Evolutionary conservation across 2,888 invertebrate genomes (phyloP).

Genomic region (Eledona agricola): DNA sequence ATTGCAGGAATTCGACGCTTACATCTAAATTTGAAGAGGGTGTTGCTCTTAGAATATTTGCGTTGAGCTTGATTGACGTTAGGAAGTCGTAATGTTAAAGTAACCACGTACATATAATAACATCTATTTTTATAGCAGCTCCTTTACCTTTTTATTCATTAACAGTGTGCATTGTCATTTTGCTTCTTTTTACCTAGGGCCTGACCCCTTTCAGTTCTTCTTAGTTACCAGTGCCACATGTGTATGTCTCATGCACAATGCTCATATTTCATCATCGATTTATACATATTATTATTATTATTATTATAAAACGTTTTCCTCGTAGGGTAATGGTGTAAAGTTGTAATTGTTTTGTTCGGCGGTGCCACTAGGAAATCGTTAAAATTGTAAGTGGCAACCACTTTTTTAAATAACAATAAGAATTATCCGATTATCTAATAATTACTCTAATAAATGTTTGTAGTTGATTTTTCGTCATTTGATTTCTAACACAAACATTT

Average conservation of each 20-base stretch:
- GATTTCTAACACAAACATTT: conserved; percentile 23
- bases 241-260: conserved; percentile 30
- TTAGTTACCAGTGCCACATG: conserved; percentile 34
- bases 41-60: conserved; percentile 33
- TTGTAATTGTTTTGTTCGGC: conserved; percentile 16
- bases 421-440: no score
- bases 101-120: conserved; percentile 12
- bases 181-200: conserved; percentile 14
- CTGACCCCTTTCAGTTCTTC: conserved; percentile 27
- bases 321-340: conserved; percentile 6
- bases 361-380: conserved; percentile 14
- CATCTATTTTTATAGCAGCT: conserved; percentile 13
- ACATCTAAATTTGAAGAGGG: conserved; percentile 30
- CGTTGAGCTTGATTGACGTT: conserved; percentile 31
- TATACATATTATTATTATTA: no score
- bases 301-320: conserved; percentile 8
- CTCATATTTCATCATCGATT: conserved; percentile 20
- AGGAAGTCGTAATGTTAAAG: conserved; percentile 21
- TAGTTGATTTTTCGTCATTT: conserved; percentile 8
- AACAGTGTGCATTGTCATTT: conserved; percentile 5
- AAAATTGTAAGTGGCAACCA: conserved; percentile 19
- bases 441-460: conserved; percentile 35
- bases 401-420: no score
- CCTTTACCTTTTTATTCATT: conserved; percentile 24
- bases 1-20: conserved; percentile 34